These are phyloP conservation scores for Tympanoctomys barrerae DNA, from an alignment of 2,797 vertebrate species.

Conservation along the genomic window DNA sequence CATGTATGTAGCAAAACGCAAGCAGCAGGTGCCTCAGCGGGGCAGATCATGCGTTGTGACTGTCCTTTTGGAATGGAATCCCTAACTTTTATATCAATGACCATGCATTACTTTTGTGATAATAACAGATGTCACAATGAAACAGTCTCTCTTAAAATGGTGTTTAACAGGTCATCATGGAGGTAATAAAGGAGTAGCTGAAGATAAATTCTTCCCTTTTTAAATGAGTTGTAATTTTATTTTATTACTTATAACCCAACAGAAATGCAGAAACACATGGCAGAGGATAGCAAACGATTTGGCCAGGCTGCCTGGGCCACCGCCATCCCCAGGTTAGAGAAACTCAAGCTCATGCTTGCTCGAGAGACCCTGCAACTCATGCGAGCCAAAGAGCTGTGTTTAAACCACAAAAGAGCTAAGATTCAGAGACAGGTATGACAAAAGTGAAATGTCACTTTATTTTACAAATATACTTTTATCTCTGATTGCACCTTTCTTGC, in stretches of 20 bases:
- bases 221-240: not conserved
- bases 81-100: constrained; percentile 15
- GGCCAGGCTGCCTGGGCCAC: constrained; percentile 94
- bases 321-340: constrained; percentile 93
- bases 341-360: constrained; percentile 93
- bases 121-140: not conserved
- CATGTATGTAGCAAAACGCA: not conserved
- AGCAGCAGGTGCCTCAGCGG: not conserved
- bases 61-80: not conserved
- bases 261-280: constrained; percentile 97
- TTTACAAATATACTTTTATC: not conserved
- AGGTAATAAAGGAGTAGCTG: not conserved
- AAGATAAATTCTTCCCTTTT: not conserved
- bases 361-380: constrained; percentile 96
- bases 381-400: constrained; percentile 95
- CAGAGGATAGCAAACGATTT: constrained; percentile 92
- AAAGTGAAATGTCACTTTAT: not conserved
- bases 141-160: not conserved
- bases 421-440: constrained; percentile 91
- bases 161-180: not conserved
- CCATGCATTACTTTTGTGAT: not conserved
- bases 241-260: constrained; percentile 49
- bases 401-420: constrained; percentile 91
- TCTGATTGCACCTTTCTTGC: not conserved
- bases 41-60: not conserved